Base-by-base conservation (phyloP, 1,140 invertebrate species). In the Drosophila ercepeae region DNA sequence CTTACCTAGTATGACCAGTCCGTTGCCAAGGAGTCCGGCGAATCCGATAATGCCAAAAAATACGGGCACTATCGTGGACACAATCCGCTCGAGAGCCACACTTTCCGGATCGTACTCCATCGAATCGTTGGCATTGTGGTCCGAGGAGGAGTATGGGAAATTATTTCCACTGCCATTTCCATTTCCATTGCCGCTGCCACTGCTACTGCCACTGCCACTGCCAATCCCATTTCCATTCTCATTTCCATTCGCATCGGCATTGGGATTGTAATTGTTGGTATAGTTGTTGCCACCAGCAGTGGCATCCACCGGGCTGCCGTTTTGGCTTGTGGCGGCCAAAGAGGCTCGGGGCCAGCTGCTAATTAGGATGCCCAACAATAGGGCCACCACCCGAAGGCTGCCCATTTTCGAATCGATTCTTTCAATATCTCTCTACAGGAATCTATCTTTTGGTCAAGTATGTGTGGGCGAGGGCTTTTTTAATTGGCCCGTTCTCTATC, bases 1-100 rank as follows among this genome's bases (percentile, higher is more conserved):
- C 91, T 89, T 63, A 91, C 91, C 91, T 1, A 96, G 92, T n/a
- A 97, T 95, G 5, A 98, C 97, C 23, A 98, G 92, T 0, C 95
- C 94, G 91, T 98, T 99, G 60, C 98, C 98, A 21, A 98, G 92
- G 1, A 98, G 92, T 13, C 98, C 97, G 36, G 98, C 93, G 5
- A 98, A 93, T 23, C 97, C 95, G 21, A 67, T 67, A 44, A 67
- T 67, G 36, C 63, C 60, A 8, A 67, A 67, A 6, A 67, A 67
- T 3, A 64, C 60, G 6, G 60, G 60, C 19, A 64, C 60, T 67
- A 67, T 67, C 8, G 63, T 67, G 16, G 63, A 67, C 9, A 67
- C 63, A 9, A 67, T 67, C 5, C 63, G 27, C 46, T 65, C 60
- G 9, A 64, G 60, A 13, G 60, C 41, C 55, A 64, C 42, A 21